phyloP scores from a whole-genome alignment of 2,113 vertebrate genomes.

The Holacanthus passer region DNA sequence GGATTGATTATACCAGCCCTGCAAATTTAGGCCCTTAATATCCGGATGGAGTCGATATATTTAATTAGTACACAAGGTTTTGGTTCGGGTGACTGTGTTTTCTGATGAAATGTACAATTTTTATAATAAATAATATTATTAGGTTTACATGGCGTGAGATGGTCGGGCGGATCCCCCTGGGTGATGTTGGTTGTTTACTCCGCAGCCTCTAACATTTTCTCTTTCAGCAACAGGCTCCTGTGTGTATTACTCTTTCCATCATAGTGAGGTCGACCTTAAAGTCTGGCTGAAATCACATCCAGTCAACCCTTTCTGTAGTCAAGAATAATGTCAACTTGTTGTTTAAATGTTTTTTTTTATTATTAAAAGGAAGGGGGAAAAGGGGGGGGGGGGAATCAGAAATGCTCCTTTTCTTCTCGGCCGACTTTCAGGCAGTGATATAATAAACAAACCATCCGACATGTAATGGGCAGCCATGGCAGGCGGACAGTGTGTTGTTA shows the following conservation, averaged over 20 bases:
- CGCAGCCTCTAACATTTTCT: slow-evolving; percentile 10
- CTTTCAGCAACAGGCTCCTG: background rate
- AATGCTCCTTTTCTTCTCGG: background rate
- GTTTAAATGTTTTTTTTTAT: background rate
- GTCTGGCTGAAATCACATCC: background rate
- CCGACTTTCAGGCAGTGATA: no score
- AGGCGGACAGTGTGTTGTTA: background rate
- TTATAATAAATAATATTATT: background rate
- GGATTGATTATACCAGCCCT: slow-evolving; percentile 12
- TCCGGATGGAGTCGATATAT: background rate
- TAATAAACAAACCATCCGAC: background rate
- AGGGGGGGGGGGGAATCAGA: background rate
- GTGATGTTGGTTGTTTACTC: background rate
- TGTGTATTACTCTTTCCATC: background rate
- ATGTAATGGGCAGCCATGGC: no score
- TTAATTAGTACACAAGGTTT: slow-evolving; percentile 9
- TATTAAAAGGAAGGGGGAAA: background rate
- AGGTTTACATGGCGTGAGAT: background rate
- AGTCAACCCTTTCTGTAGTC: background rate
- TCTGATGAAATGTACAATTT: slow-evolving; percentile 12
- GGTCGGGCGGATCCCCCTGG: background rate
- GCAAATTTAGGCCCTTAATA: background rate
- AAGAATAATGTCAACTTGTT: background rate
- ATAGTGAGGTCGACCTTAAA: background rate
- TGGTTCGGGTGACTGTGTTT: background rate